Evolutionary conservation across 2,113 vertebrate genomes (phyloP).

Genomic region (Protomyctophum bolini): DNA sequence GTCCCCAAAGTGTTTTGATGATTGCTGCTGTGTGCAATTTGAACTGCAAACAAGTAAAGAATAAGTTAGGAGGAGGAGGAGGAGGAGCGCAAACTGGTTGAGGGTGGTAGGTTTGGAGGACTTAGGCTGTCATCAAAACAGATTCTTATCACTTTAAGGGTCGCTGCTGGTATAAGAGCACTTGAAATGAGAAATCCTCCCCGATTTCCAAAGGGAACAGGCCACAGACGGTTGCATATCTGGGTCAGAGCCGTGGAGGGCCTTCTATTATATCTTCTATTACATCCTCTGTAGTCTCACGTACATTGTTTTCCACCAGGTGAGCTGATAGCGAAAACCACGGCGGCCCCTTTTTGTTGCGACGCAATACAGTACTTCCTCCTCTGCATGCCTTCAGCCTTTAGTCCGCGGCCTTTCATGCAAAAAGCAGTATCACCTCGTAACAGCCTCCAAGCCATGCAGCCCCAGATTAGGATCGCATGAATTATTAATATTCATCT

Average conservation of each 20-base stretch:
- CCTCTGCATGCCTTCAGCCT: slow-evolving; percentile 32
- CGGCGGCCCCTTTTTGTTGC: slow-evolving; percentile 55
- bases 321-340: slow-evolving; percentile 53
- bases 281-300: slow-evolving; percentile 14
- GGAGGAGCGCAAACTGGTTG: neutral
- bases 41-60: slow-evolving; percentile 6
- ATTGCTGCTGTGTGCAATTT: slow-evolving; percentile 4
- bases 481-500: slow-evolving; percentile 77
- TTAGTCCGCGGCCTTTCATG: slow-evolving; percentile 59
- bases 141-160: slow-evolving; percentile 7
- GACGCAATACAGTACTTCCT: slow-evolving; percentile 38
- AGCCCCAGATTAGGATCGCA: slow-evolving; percentile 59
- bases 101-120: neutral
- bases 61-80: slow-evolving; percentile 3
- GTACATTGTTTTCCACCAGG: slow-evolving; percentile 35
- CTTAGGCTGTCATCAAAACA: slow-evolving; percentile 9
- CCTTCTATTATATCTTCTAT: neutral
- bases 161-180: slow-evolving; percentile 6
- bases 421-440: slow-evolving; percentile 61
- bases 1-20: slow-evolving; percentile 12
- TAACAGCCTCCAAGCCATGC: slow-evolving; percentile 58
- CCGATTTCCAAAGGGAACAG: slow-evolving; percentile 6
- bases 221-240: slow-evolving; percentile 5
- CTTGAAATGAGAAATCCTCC: slow-evolving; percentile 21
- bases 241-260: neutral